These are phyloP conservation scores for Aromia moschata DNA, from an alignment of 2,888 invertebrate species.

Conservation along the genomic window DNA sequence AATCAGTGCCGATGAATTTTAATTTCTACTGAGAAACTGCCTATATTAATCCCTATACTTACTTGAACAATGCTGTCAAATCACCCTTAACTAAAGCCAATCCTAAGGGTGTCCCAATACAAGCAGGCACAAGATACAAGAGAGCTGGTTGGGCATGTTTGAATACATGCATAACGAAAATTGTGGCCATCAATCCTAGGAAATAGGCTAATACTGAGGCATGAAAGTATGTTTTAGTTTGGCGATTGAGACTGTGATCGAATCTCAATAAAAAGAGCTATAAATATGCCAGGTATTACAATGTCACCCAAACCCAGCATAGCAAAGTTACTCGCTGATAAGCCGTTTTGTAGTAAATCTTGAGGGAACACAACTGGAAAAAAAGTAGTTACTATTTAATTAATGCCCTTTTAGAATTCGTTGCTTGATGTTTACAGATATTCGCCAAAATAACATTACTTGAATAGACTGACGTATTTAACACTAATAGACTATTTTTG, in stretches of 20 bases:
- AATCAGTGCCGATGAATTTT: no score
- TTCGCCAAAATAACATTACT: no score
- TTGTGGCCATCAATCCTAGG: slow-evolving; percentile 90
- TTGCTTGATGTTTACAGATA: no score
- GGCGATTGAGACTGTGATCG: slow-evolving; percentile 85
- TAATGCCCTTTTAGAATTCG: no score
- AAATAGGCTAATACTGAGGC: slow-evolving; percentile 94
- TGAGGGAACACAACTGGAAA: slow-evolving; percentile 94
- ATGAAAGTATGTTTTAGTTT: slow-evolving; percentile 87
- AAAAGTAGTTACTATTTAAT: no score
- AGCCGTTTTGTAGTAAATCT: slow-evolving; percentile 92
- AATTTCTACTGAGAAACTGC: no score
- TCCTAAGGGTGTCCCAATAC: slow-evolving; percentile 88
- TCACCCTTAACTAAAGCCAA: slow-evolving; percentile 92
- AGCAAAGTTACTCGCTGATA: slow-evolving; percentile 92
- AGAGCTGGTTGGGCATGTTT: slow-evolving; percentile 98
- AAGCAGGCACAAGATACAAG: slow-evolving; percentile 96
- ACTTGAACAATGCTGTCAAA: slow-evolving; percentile 88
- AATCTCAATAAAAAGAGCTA: slow-evolving; percentile 95
- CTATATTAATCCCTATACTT: slow-evolving; percentile 63
- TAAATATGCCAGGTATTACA: slow-evolving; percentile 99
- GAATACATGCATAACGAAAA: slow-evolving; percentile 97
- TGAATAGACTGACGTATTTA: no score
- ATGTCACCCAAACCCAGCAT: slow-evolving; percentile 99
- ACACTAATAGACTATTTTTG: no score